Base-by-base conservation (phyloP, 1,140 invertebrate species). In the Cephus cinctus region DNA sequence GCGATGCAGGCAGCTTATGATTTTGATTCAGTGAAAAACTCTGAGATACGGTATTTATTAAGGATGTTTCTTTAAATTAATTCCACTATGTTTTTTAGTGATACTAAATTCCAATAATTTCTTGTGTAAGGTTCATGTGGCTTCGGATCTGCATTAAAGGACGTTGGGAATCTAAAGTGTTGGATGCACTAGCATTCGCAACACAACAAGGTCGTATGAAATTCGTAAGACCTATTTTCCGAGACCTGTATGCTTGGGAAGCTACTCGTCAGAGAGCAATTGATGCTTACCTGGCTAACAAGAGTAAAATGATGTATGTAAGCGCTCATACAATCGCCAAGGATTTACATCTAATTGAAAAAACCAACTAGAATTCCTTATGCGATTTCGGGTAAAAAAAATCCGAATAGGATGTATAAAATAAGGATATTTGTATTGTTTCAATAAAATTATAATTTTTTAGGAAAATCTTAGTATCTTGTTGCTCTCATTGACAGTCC, bases 171-270 rank as follows among this genome's bases (percentile, higher is more conserved):
- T 75, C 82, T 0, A 82, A 84, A 56, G 74, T 96, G 22, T 65
- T 79, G 1, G 52, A 63, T 2, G 85, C 86, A 5, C 76, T 96
- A 15, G 62, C 83, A 2, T 95, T 95, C 79, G 83, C 92, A 2
- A 92, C 86, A 48, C 78, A 83, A 16, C 84, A 92, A 65, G 93
- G 94, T 40, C 81, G 94, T 49, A 92, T 96, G 88, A 96, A 96
- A 67, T 96, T 86, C 78, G 85, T 92, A 0, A 78, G 90, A 36
- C 92, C 92, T 11, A 80, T 96, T 35, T 96, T 92, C 69, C 85
- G 90, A 53, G 90, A 92, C 61, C 71, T 94, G n/a, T 90, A 87
- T 57, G 79, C 74, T 1, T 95, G 92, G 92, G 80, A 86, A 47
- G 83, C 83, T 44, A 80, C 83, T 1, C 79, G 89, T 42, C 67